Percentiles rank a stretch among this genome's conserved stretches.
Evolutionary conservation across 2,797 vertebrate species (phyloP).

Genomic region (Orestias chungarensis): DNA sequence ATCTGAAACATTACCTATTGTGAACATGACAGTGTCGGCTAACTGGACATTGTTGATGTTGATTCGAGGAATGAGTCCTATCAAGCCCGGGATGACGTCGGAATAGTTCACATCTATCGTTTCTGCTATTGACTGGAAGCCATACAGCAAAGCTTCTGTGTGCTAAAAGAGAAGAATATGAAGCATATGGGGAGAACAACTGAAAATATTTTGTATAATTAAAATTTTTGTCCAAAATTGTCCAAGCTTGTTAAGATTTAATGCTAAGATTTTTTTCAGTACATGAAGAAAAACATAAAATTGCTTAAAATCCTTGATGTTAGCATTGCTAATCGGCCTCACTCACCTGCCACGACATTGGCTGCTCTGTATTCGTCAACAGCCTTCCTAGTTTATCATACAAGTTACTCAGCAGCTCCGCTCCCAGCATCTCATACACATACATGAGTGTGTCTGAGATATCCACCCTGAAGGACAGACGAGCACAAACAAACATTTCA

Average conservation of each 20-base stretch:
- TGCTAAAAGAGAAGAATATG: conserved; percentile 77
- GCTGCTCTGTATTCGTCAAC: conserved; percentile 91
- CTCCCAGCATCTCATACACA: conserved; percentile 97
- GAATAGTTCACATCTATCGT: conserved; percentile 98
- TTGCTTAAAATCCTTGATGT: conserved; percentile 6
- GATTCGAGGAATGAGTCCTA: conserved; percentile 96
- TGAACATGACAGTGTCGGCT: conserved; percentile 98
- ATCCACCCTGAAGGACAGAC: conserved; percentile 87
- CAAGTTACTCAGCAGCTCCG: conserved; percentile 96
- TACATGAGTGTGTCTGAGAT: conserved; percentile 99
- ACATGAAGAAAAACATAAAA: conserved; percentile 26
- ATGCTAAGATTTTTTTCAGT: conserved; percentile 4
- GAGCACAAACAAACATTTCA: conserved; percentile 34
- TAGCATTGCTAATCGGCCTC: conserved; percentile 23
- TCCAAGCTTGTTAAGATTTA: not conserved
- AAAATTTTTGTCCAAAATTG: not conserved
- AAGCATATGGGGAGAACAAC: not conserved
- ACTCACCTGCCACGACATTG: conserved; percentile 94
- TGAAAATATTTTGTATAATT: not conserved
- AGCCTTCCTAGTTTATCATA: conserved; percentile 97
- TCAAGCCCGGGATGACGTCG: conserved; percentile 95
- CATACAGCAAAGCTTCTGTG: conserved; percentile 95
- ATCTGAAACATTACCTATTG: conserved; percentile 83
- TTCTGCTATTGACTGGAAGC: conserved; percentile 98
- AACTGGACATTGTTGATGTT: conserved; percentile 98